phyloP scores from a whole-genome alignment of 1,140 invertebrate species.

The Trachymyrmex cornetzi region DNA sequence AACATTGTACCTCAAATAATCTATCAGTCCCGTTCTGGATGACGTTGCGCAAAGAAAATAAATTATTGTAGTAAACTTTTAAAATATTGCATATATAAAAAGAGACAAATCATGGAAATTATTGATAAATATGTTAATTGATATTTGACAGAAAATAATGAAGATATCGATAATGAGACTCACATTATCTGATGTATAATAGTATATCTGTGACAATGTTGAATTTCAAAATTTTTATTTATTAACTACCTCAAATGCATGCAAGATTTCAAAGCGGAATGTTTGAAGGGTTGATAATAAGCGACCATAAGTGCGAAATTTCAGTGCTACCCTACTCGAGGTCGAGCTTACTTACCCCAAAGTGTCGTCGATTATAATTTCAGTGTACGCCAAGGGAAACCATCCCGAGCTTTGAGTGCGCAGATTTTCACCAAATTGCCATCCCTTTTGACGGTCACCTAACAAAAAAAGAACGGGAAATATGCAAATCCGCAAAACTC shows the following conservation, averaged over 20 bases:
- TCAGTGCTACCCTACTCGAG: not conserved
- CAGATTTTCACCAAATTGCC: conserved; percentile 98
- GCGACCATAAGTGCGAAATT: conserved; percentile 36
- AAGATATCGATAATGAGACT: not conserved
- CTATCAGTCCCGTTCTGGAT: not conserved
- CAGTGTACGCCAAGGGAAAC: conserved; percentile 97
- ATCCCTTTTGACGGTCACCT: conserved; percentile 95
- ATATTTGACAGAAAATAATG: not conserved
- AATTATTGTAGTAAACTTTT: conserved; percentile 12
- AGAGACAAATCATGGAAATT: not conserved
- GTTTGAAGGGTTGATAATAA: conserved; percentile 25
- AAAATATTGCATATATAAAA: not conserved
- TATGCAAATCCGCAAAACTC: conserved; percentile 43
- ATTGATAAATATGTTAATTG: not conserved
- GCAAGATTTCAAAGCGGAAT: not conserved
- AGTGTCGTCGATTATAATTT: conserved; percentile 89
- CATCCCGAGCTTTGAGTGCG: conserved; percentile 96
- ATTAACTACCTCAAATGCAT: not conserved
- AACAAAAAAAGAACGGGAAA: conserved; percentile 56
- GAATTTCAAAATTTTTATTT: not conserved
- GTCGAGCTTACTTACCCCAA: conserved; percentile 78
- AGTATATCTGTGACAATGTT: not conserved
- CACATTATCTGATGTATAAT: not conserved
- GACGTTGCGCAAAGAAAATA: not conserved
- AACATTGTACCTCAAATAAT: not conserved